A percentile compares a stretch with the other conserved stretches of the same genome.
Evolutionary conservation across 2,888 invertebrate genomes (phyloP).

Genomic region (Amblyjoppa fuscipennis): DNA sequence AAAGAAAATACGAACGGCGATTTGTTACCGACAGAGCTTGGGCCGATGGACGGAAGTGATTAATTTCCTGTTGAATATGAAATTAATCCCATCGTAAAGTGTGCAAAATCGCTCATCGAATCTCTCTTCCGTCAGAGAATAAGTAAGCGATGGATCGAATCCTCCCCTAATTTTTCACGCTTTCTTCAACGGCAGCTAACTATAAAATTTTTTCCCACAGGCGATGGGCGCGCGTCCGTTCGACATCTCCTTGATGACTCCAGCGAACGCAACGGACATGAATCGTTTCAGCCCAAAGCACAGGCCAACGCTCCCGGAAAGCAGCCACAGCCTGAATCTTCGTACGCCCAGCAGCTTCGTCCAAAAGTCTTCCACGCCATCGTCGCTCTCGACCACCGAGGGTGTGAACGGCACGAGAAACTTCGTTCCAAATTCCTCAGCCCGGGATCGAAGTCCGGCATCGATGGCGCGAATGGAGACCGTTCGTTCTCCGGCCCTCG

Average conservation of each 20-base stretch:
- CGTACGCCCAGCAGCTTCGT: constrained; percentile 83
- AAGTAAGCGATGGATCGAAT: too few species aligned
- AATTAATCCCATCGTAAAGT: too few species aligned
- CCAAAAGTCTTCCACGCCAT: constrained; percentile 67
- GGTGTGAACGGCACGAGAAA: constrained; percentile 16
- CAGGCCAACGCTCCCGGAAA: constrained; percentile 62
- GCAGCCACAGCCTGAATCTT: constrained; percentile 73
- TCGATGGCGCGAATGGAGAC: constrained; percentile 49
- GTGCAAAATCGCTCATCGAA: too few species aligned
- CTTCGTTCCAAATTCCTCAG: constrained; percentile 2
- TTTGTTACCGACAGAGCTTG: too few species aligned
- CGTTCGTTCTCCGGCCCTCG: constrained; percentile 60
- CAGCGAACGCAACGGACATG: constrained; percentile 79
- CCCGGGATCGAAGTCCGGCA: constrained; percentile 41
- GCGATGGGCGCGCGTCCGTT: constrained; percentile 79
- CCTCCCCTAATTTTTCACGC: neutral
- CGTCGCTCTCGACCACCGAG: constrained; percentile 13
- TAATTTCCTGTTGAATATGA: too few species aligned
- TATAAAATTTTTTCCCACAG: constrained; percentile 68
- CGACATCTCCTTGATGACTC: constrained; percentile 78
- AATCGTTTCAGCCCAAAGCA: constrained; percentile 78
- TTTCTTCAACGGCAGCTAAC: neutral
- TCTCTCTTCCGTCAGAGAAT: neutral
- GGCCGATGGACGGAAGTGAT: too few species aligned
- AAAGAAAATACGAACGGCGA: too few species aligned